Base-by-base conservation (phyloP, 2,113 vertebrate genomes). In the Delphinus delphis region DNA sequence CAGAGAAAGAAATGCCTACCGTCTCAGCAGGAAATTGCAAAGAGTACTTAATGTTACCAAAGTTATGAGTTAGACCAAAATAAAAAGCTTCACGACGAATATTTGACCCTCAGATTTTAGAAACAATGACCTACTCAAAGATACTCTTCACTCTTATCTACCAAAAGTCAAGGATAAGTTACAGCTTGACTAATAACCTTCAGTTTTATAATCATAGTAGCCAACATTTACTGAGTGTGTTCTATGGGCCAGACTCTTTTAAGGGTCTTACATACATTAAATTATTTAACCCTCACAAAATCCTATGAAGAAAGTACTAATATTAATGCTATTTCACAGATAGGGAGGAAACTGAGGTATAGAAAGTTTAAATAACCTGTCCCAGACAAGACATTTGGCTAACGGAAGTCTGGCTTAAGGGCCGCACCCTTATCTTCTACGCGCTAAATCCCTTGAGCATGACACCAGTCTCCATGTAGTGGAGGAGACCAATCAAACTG, bases 11-110 rank as follows among this genome's bases (percentile, higher is more conserved):
- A 82, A 9, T 71, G 25, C 0, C 8, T 26, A 97, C 50, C 38
- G 84, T 95, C 47, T 73, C 28, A 83, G 23, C 18, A 87, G 11
- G 44, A 84, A 88, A 74, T 13, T 84, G 38, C 38, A 67, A 65
- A 96, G 67, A 50, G 33, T 94, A 93, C 88, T 53, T 77, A 95
- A 88, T 67, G 25, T 92, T 71, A 84, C 50, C 21, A 67, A 93
- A 70, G 31, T 87, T 95, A 53, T 18, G 62, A 87, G 38, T 28
- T 86, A n/a, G 20, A 96, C 26, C 62, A 86, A 94, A 93, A 84
- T 67, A 33, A 95, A 71, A 81, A 58, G 33, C 38, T 96, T 92
- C 53, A 9, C 17, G 50, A 77, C 62, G 53, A 94, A n/a, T n/a
- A 88, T 23, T 14, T 84, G 21, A 68, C 17, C 44, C 11, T 55